Evolutionary conservation across 2,113 vertebrate species (phyloP).

Genomic region (Poeciliopsis prolifica): DNA sequence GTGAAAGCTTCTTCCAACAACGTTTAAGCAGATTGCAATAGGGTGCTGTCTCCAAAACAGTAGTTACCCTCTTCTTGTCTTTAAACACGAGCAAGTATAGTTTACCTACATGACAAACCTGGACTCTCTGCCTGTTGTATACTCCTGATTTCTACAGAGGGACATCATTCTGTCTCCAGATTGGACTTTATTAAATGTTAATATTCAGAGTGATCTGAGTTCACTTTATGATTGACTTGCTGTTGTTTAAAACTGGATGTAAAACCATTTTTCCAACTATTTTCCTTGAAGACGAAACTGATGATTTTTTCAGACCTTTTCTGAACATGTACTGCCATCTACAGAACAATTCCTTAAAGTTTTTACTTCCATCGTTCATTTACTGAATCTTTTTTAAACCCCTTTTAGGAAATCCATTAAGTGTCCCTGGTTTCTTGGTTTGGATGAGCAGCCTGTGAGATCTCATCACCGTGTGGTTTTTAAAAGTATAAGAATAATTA

Average conservation of each 20-base stretch:
- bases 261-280: not conserved
- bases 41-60: constrained; percentile 7
- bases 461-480: too few species aligned
- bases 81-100: not conserved
- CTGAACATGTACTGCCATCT: constrained; percentile 40
- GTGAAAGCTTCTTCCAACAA: constrained; percentile 22
- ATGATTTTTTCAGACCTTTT: not conserved
- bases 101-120: not conserved
- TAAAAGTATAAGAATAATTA: too few species aligned
- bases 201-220: not conserved
- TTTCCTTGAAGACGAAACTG: not conserved
- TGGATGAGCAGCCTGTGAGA: too few species aligned
- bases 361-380: too few species aligned
- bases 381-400: too few species aligned
- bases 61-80: not conserved
- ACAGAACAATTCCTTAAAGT: constrained; percentile 21
- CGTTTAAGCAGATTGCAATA: constrained; percentile 3
- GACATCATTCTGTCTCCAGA: not conserved
- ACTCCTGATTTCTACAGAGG: not conserved
- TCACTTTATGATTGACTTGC: not conserved
- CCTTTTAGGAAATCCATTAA: too few species aligned
- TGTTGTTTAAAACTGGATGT: too few species aligned
- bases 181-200: not conserved
- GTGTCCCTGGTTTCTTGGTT: too few species aligned
- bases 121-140: not conserved